Conservation (phyloP, 2,113 vertebrate species). For the Coturnix japonica region DNA sequence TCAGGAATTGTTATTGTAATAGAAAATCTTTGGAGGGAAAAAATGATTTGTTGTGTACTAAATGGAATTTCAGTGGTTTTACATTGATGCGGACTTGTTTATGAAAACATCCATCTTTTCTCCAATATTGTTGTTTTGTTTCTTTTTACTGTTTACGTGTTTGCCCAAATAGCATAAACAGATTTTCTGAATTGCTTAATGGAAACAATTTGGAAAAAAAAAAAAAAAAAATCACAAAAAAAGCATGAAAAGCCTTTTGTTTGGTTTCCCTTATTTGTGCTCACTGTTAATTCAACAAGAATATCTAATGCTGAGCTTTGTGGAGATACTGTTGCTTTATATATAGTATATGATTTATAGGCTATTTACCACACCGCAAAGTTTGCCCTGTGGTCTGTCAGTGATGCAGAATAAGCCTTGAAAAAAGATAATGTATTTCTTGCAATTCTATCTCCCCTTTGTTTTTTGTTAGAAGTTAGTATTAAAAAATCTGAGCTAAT, state of each 20-base stretch:
- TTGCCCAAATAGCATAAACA: neutral
- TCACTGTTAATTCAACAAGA: neutral
- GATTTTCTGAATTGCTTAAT: neutral
- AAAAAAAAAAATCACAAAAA: neutral
- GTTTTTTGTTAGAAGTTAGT: neutral
- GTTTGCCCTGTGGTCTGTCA: neutral
- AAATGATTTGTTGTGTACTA: neutral
- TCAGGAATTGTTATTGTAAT: neutral
- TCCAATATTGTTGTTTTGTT: neutral
- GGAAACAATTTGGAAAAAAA: too few relatives aligned
- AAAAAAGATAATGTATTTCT: neutral
- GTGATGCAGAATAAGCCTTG: neutral
- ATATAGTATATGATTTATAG: neutral
- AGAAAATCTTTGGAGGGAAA: neutral
- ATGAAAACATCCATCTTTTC: neutral
- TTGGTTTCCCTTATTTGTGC: neutral
- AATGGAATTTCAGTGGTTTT: neutral
- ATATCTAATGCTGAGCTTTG: neutral
- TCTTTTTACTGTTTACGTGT: neutral
- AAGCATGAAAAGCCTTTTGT: neutral
- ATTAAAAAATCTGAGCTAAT: neutral
- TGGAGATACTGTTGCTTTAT: neutral
- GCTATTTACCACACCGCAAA: neutral
- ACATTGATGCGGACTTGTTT: neutral
- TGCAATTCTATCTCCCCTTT: neutral